Conservation (phyloP, 1,140 invertebrate genomes). For the Melanaphis sacchari region DNA sequence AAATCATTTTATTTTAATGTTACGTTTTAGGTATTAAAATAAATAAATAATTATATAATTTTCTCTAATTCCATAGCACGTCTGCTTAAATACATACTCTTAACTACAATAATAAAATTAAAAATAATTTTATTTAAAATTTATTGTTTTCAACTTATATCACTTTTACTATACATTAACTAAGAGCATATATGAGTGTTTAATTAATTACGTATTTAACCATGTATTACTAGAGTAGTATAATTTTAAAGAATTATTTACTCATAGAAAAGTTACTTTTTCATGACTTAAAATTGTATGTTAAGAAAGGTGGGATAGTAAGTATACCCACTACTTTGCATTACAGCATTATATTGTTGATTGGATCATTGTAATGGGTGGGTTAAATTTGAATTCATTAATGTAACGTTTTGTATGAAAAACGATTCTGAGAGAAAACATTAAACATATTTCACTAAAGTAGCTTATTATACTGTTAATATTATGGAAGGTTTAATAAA, state of each 20-base stretch:
- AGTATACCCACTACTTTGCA: too few species aligned
- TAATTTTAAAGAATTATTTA: not conserved
- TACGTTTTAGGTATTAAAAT: not conserved
- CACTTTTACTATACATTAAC: not conserved
- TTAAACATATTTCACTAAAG: too few species aligned
- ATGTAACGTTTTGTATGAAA: too few species aligned
- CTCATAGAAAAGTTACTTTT: not conserved
- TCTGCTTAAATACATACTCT: not conserved
- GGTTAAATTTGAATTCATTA: too few species aligned
- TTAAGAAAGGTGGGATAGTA: too few species aligned
- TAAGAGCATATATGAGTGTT: not conserved
- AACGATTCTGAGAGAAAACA: too few species aligned
- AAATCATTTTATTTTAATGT: not conserved
- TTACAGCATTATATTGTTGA: too few species aligned
- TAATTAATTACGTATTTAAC: not conserved
- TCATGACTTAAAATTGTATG: too few species aligned
- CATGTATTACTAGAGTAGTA: not conserved
- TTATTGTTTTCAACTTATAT: not conserved
- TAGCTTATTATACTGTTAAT: too few species aligned
- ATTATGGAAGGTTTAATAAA: too few species aligned
- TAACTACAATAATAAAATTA: not conserved
- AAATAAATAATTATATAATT: not conserved
- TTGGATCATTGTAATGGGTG: too few species aligned
- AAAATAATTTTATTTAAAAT: not conserved
- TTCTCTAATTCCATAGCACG: not conserved